Percentiles rank a stretch among this genome's conserved stretches.
Conservation (phyloP, 2,797 vertebrate genomes). For the Gymnothorax reevesii region DNA sequence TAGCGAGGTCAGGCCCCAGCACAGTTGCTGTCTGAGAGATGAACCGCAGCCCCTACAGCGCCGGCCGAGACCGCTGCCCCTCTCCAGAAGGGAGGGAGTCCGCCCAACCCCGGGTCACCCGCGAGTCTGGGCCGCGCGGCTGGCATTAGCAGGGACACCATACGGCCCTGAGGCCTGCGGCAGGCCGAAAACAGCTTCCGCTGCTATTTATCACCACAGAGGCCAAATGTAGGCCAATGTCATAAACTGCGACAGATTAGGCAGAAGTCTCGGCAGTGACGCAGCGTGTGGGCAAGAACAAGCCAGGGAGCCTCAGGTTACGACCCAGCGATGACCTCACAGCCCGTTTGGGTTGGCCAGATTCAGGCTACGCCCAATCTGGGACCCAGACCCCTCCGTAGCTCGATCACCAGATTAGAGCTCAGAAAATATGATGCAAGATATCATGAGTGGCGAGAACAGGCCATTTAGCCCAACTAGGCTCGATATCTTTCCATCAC, state of each 20-base stretch:
- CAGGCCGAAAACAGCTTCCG: neutral
- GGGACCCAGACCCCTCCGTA: neutral
- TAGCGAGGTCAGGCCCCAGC: neutral
- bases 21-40: neutral
- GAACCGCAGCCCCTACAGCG: neutral
- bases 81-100: neutral
- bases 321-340: conserved; percentile 40
- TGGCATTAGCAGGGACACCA: neutral
- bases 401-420: neutral
- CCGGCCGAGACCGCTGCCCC: neutral
- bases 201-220: no score
- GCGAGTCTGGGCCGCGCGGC: neutral
- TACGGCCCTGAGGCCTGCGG: neutral
- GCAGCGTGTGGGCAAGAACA: neutral
- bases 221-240: conserved; percentile 69
- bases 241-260: conserved; percentile 66
- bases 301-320: conserved; percentile 62
- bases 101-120: neutral
- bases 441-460: no score
- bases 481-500: no score
- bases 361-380: neutral
- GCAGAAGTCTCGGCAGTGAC: conserved; percentile 64
- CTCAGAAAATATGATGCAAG: no score
- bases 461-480: no score
- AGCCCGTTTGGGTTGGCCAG: neutral